Base-by-base conservation (phyloP, 2,113 vertebrate genomes). In the Sapajus apella region DNA sequence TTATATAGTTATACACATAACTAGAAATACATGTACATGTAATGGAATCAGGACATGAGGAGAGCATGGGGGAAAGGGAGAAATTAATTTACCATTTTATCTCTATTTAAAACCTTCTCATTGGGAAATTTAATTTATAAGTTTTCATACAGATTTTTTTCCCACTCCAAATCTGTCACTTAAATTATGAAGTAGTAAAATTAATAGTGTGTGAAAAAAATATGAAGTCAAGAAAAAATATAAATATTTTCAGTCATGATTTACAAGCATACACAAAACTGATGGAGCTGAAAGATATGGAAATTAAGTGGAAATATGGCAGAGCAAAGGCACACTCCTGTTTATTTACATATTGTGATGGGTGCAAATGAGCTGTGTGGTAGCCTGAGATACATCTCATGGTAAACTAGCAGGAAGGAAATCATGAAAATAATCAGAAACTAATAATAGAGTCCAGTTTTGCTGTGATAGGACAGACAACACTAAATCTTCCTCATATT, bases 121-220 rank as follows among this genome's bases (percentile, higher is more conserved):
- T n/a, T 84, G 30, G 72, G n/a, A 91, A 80, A n/a, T 70, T 50
- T 61, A 77, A 77, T 77, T 61, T 93, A 79, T 52, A 52, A 2
- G 11, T 83, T 64, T 95, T 91, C 35, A 70, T 50, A 76, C 11
- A 50, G 61, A 88, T 55, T 94, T 89, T 89, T 3, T 92, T 3
- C 17, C 16, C 21, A 43, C 47, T 43, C 13, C 23, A 75, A 91
- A 85, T 64, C 45, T 91, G 16, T 47, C 17, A 73, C 56, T 61
- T 84, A 86, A 94, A 87, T 90, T 92, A 27, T 21, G 70, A 16
- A 89, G 9, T 56, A 93, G 13, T 27, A 89, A 89, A 85, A 56
- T 16, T 55, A 92, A 32, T 64, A 86, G n/a, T 30, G 35, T 66
- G 27, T 80, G 32, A 1, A 45, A 91, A 94, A 94, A 95, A 91